Evolutionary conservation across 2,797 vertebrate species (phyloP).

Genomic region (Selene dorsalis): DNA sequence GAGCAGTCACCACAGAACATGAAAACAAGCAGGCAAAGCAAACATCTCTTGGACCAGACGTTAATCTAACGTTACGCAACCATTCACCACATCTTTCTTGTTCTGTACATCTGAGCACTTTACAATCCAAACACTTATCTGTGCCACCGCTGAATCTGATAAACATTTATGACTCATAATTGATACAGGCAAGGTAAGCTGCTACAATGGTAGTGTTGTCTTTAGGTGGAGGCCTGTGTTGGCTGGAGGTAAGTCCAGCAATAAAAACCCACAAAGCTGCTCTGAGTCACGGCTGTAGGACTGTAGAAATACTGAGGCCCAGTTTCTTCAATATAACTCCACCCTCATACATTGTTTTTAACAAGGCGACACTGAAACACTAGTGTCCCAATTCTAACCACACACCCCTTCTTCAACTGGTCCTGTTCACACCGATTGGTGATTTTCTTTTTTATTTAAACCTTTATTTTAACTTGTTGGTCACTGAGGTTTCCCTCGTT

Average conservation of each 20-base stretch:
- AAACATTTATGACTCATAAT: conserved; percentile 29
- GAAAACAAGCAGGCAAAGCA: conserved; percentile 1
- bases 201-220: conserved; percentile 52
- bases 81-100: not conserved
- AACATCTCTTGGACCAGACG: not conserved
- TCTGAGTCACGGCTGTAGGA: not conserved
- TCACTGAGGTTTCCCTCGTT: no score
- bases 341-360: not conserved
- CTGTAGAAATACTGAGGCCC: not conserved
- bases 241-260: conserved; percentile 5
- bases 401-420: not conserved
- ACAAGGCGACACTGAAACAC: not conserved
- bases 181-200: conserved; percentile 4
- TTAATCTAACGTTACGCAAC: conserved; percentile 12
- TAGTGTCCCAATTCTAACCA: not conserved
- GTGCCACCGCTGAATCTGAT: conserved; percentile 1
- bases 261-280: conserved; percentile 38
- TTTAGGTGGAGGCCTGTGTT: conserved; percentile 54
- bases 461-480: no score
- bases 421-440: not conserved
- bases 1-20: not conserved
- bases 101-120: conserved; percentile 2
- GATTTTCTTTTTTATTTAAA: no score
- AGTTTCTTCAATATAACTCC: not conserved
- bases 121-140: conserved; percentile 22